Percentiles rank a stretch among this genome's conserved stretches.
These are phyloP conservation scores for Osmerus mordax DNA, from an alignment of 2,113 vertebrate species.

Conservation along the genomic window DNA sequence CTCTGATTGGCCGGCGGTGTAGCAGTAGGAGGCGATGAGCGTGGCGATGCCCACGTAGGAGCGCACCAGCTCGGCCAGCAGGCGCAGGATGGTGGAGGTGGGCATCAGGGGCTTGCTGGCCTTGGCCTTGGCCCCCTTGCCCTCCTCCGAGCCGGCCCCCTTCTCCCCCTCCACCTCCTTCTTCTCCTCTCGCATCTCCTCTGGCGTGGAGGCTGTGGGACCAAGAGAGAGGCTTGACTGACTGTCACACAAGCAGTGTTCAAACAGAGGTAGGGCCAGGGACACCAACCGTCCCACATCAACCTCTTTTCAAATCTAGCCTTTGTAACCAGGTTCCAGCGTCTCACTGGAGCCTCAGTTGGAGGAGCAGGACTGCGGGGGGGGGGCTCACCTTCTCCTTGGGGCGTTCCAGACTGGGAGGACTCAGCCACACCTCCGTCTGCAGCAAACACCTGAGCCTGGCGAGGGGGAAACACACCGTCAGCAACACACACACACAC, in stretches of 20 bases:
- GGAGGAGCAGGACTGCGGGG: not conserved
- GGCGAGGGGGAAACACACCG: slow-evolving; percentile 15
- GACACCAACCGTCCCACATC: too few relatives aligned
- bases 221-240: too few relatives aligned
- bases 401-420: slow-evolving; percentile 82
- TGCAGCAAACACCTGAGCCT: slow-evolving; percentile 89
- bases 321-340: too few relatives aligned
- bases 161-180: slow-evolving; percentile 89
- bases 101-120: slow-evolving; percentile 91
- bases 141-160: slow-evolving; percentile 73
- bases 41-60: slow-evolving; percentile 93
- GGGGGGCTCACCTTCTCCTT: slow-evolving; percentile 81
- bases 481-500: not conserved
- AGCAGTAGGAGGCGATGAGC: slow-evolving; percentile 89
- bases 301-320: too few relatives aligned
- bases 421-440: slow-evolving; percentile 82
- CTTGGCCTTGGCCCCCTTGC: slow-evolving; percentile 83
- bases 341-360: too few relatives aligned
- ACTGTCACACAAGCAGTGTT: too few relatives aligned
- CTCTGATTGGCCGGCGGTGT: slow-evolving; percentile 90
- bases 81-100: slow-evolving; percentile 88
- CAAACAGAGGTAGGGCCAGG: too few relatives aligned
- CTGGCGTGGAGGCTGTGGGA: slow-evolving; percentile 79
- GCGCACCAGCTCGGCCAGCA: slow-evolving; percentile 89
- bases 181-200: slow-evolving; percentile 85